Base-by-base conservation (phyloP, 2,888 invertebrate species). In the Archips xylosteana region DNA sequence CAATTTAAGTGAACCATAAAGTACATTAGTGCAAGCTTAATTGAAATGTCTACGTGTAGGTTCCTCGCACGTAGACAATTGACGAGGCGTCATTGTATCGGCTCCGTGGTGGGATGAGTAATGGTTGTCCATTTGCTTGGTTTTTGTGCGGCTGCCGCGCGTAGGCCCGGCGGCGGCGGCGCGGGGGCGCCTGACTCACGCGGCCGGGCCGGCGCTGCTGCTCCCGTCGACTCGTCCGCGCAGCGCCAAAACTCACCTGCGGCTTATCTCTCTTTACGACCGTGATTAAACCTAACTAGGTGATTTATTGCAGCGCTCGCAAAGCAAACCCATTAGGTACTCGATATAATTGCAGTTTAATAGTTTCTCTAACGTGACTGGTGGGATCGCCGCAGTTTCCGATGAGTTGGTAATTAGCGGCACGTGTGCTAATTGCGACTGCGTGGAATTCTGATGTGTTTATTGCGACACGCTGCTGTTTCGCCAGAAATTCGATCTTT, bases 21-120 rank as follows among this genome's bases (percentile, higher is more conserved):
- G 12, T 45, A 12, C 12, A 9, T 45, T 45, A 3, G 10, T 12
- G 45, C 12, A 47, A 32, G n/a, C 8, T 32, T 47, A 8, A 13
- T 10, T 63, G 63, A 62, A 42, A 62, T 42, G 15, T 42, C 45
- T 23, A 23, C 32, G 57, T 57, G 57, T 57, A 57, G 57, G 57
- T 32, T 54, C 57, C 3, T 23, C 32, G 23, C 15, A 8, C 32
- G 57, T 57, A 23, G 13, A 51, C 51, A 32, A 65, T 51, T 15
- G 66, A 32, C n/a, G 39, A 60, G 34, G 3, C 36, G 10, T 54
- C 66, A 62, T 67, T 62, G 72, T 66, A 51, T 60, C 39, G 32
- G 42, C 23, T 12, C 39, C 45, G 57, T 57, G 71, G 34, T 42
- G 71, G 51, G 57, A 67, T 72, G 72, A 72, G 67, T 72, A 72